Conservation (phyloP, 92 coral and sea anemone genomes). For the Phymanthus crucifer region DNA sequence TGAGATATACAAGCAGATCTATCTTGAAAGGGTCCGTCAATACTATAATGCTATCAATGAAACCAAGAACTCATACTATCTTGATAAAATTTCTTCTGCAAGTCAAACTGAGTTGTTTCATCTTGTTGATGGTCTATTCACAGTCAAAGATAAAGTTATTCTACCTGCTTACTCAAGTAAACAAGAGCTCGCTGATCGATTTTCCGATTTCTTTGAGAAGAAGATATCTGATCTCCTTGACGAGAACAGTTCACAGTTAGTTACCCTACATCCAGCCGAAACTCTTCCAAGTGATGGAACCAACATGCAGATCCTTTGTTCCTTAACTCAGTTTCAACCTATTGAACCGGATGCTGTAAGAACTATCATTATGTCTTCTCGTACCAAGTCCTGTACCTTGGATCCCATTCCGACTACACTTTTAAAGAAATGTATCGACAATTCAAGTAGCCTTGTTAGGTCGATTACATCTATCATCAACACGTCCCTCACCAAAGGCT, state of each 20-base stretch:
- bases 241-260: too few relatives aligned
- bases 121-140: constrained; percentile 5
- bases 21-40: constrained; percentile 14
- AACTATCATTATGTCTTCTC: constrained; percentile 18
- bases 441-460: background rate
- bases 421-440: constrained; percentile 37
- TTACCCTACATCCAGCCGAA: too few relatives aligned
- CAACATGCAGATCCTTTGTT: too few relatives aligned
- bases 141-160: background rate
- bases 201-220: background rate
- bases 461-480: constrained; percentile 28
- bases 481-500: constrained; percentile 12
- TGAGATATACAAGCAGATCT: too few relatives aligned
- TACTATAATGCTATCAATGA: constrained; percentile 25
- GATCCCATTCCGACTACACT: constrained; percentile 31
- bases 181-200: background rate
- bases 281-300: too few relatives aligned
- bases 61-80: constrained; percentile 12
- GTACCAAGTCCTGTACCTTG: constrained; percentile 29
- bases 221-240: background rate
- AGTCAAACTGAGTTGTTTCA: background rate
- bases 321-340: too few relatives aligned
- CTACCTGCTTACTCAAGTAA: background rate
- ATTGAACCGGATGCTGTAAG: constrained; percentile 19
- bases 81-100: constrained; percentile 1